These are phyloP conservation scores for Paralvinella palmiformis DNA, from an alignment of 1,140 invertebrate species.

Conservation along the genomic window DNA sequence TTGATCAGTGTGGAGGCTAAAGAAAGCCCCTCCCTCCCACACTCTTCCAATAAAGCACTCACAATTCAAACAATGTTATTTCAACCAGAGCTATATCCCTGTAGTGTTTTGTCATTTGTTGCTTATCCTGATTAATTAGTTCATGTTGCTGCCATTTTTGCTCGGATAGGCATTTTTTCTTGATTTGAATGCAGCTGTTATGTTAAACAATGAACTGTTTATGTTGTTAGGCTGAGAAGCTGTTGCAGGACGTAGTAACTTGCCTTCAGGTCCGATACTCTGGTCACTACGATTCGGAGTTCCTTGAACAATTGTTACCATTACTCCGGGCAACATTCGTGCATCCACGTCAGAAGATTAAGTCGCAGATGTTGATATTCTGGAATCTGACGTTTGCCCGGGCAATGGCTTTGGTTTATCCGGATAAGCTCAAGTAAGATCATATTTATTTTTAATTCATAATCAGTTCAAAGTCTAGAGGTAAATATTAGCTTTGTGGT, in stretches of 20 bases:
- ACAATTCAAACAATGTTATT: no score
- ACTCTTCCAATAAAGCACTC: no score
- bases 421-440: slow-evolving; percentile 37
- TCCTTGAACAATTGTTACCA: slow-evolving; percentile 32
- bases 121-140: no score
- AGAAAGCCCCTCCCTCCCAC: no score
- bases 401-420: slow-evolving; percentile 29
- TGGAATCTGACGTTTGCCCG: slow-evolving; percentile 41
- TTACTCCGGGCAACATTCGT: slow-evolving; percentile 35
- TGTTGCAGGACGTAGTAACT: slow-evolving; percentile 34
- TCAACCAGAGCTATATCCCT: no score
- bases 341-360: slow-evolving; percentile 32
- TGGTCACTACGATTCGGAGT: slow-evolving; percentile 34
- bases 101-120: no score
- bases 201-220: no score
- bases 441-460: neutral
- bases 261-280: slow-evolving; percentile 33
- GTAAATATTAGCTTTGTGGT: no score
- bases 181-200: no score
- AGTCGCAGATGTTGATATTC: slow-evolving; percentile 31
- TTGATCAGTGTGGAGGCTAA: no score
- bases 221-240: slow-evolving; percentile 34
- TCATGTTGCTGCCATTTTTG: no score
- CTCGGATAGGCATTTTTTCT: no score
- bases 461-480: neutral